Percentiles rank a stretch among this genome's conserved stretches.
Conservation (phyloP, 2,797 vertebrate genomes). For the Tadarida brasiliensis region DNA sequence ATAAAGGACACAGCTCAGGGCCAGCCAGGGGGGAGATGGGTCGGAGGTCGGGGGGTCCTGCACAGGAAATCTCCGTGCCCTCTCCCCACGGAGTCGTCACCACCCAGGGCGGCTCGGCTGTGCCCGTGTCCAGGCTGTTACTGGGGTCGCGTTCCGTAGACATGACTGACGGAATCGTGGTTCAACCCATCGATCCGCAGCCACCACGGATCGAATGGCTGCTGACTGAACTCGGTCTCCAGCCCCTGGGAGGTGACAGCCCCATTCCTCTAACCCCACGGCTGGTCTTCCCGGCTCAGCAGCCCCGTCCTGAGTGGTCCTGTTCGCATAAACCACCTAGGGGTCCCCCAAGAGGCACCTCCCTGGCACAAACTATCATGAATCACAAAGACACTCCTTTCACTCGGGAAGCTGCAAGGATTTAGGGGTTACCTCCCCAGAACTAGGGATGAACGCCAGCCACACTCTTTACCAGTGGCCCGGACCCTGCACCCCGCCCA, state of each 20-base stretch:
- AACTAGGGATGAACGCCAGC: neutral
- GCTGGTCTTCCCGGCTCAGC: neutral
- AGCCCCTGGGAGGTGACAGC: too few relatives aligned
- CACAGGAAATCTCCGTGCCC: too few relatives aligned
- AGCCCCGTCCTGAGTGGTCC: neutral
- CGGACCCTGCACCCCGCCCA: neutral
- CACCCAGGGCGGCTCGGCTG: fast-evolving
- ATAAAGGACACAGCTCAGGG: neutral
- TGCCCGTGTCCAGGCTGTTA: neutral
- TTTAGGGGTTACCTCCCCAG: neutral
- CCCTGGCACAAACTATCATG: neutral
- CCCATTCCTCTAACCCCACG: fast-evolving
- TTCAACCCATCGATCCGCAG: fast-evolving
- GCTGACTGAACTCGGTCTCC: fast-evolving
- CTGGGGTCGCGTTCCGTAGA: neutral
- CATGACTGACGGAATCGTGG: fast-evolving
- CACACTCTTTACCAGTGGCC: neutral
- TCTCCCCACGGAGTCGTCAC: neutral
- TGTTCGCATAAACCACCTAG: neutral
- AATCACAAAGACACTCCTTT: neutral
- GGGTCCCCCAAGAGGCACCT: neutral
- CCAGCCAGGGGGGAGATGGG: too few relatives aligned
- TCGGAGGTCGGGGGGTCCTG: too few relatives aligned
- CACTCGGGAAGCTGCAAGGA: neutral
- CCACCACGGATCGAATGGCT: too few relatives aligned